Evolutionary conservation across 2,797 vertebrate genomes (phyloP).

Genomic region (Lithobates pipiens): DNA sequence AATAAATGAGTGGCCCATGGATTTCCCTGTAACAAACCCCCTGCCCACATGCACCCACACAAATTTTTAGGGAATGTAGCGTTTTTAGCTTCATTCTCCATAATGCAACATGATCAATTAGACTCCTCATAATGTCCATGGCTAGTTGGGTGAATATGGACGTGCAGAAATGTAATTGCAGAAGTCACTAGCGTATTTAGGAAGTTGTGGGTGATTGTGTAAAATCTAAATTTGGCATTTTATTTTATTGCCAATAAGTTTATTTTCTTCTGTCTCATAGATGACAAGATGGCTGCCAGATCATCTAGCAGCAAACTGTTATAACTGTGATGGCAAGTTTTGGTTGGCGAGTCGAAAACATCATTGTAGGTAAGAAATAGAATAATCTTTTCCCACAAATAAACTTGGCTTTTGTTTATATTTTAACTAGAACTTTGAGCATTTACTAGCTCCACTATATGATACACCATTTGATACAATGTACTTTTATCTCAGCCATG

Average conservation of each 20-base stretch:
- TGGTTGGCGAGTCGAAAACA: constrained; percentile 95
- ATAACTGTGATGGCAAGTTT: constrained; percentile 93
- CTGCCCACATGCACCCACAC: too few species aligned
- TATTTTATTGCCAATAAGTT: background rate
- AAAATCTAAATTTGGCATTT: background rate
- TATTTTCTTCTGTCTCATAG: constrained; percentile 72
- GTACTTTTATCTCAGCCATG: constrained; percentile 81
- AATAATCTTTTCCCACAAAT: background rate
- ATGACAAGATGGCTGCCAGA: constrained; percentile 97
- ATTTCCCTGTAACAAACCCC: background rate
- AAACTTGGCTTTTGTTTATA: background rate
- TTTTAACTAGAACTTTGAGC: background rate
- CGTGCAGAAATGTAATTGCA: too few species aligned
- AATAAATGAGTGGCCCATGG: background rate
- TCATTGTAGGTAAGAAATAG: constrained; percentile 89
- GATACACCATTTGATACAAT: constrained; percentile 24
- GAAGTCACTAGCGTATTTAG: too few species aligned
- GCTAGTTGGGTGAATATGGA: too few species aligned
- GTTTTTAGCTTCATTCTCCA: too few species aligned
- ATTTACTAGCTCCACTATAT: constrained; percentile 62
- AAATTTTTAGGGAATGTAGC: too few species aligned
- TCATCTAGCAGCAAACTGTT: constrained; percentile 94
- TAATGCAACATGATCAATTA: too few species aligned
- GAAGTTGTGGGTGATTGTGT: too few species aligned
- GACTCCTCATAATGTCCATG: too few species aligned